Evolutionary conservation across 2,888 invertebrate genomes (phyloP).

Genomic region (Epistrophe eligans): DNA sequence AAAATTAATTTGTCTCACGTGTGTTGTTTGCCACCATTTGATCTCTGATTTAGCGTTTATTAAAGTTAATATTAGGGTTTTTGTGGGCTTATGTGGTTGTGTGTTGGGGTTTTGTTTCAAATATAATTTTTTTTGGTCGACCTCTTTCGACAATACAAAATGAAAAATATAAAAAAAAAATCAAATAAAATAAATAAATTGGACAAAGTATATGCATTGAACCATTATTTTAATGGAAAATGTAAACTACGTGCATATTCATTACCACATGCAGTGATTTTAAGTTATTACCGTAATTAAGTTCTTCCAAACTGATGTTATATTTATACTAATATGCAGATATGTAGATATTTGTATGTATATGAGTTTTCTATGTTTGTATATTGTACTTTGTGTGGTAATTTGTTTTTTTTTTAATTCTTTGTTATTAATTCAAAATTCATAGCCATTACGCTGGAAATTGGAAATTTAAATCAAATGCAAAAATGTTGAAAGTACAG

Average conservation of each 20-base stretch:
- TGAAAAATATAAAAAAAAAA: neutral
- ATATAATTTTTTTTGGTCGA: neutral
- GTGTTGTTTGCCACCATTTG: neutral
- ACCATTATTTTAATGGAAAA: conserved; percentile 46
- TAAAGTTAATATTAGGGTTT: conserved; percentile 9
- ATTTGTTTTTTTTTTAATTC: neutral
- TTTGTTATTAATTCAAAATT: conserved; percentile 10
- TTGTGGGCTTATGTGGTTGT: conserved; percentile 4
- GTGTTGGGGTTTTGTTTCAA: conserved; percentile 3
- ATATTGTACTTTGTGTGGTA: neutral
- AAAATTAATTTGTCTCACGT: conserved; percentile 36
- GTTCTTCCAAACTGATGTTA: conserved; percentile 13
- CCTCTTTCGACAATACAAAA: neutral
- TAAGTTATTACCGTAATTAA: conserved; percentile 58
- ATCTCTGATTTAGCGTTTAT: conserved; percentile 9
- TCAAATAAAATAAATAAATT: conserved; percentile 47
- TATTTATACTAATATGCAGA: too few species aligned
- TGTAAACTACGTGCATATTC: conserved; percentile 27
- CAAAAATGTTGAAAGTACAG: neutral
- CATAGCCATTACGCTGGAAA: conserved; percentile 7
- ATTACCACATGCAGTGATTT: conserved; percentile 37
- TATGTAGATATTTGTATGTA: too few species aligned
- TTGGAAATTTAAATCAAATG: conserved; percentile 8
- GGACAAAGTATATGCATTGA: conserved; percentile 44
- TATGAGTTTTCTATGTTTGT: neutral